A percentile compares a stretch with the other conserved stretches of the same genome.
Conservation (phyloP, 2,797 vertebrate genomes). For the Oreortyx pictus region DNA sequence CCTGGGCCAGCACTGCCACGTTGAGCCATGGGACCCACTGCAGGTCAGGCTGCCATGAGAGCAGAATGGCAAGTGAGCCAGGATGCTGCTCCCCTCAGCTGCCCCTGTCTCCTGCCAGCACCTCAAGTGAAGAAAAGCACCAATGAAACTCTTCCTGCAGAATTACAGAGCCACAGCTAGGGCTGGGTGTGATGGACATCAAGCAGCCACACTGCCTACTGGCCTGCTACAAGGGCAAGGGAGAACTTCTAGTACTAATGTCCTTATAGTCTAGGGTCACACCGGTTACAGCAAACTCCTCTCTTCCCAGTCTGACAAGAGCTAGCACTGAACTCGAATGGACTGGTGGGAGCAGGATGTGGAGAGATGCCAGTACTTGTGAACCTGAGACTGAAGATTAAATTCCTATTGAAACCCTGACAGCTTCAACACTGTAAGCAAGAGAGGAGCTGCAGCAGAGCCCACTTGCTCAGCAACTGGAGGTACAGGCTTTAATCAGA, state of each 20-base stretch:
- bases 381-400: neutral
- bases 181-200: neutral
- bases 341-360: neutral
- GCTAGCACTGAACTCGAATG: rapidly evolving
- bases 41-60: neutral
- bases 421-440: neutral
- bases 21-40: neutral
- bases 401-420: neutral
- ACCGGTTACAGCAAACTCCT: neutral
- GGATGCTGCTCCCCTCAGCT: neutral
- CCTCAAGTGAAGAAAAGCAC: neutral
- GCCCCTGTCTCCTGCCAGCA: neutral
- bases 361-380: neutral
- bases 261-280: neutral
- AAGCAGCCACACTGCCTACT: neutral
- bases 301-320: neutral
- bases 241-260: neutral
- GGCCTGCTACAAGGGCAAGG: neutral
- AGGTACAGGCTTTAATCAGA: neutral
- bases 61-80: neutral
- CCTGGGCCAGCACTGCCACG: rapidly evolving
- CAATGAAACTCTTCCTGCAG: neutral
- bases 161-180: neutral
- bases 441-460: neutral
- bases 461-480: rapidly evolving